Conservation (phyloP, 1,140 invertebrate species). For the Solenopsis invicta region DNA sequence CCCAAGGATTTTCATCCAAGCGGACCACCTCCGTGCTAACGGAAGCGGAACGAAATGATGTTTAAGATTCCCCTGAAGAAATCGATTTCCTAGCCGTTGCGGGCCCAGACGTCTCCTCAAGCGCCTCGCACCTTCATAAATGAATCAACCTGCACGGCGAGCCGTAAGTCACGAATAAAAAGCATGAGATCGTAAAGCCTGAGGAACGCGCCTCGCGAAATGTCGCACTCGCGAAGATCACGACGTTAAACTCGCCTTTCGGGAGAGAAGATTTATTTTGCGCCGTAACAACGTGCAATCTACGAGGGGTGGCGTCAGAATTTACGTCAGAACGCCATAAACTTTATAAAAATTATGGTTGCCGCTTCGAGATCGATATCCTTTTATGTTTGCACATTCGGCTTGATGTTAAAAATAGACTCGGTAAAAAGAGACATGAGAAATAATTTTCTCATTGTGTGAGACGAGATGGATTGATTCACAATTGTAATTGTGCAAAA, state of each 20-base stretch:
- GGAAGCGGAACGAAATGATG: constrained; percentile 64
- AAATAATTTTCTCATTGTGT: constrained; percentile 16
- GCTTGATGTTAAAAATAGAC: not conserved
- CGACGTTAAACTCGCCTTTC: constrained; percentile 50
- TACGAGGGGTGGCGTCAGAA: constrained; percentile 6
- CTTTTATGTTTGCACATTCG: not conserved
- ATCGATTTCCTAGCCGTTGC: constrained; percentile 70
- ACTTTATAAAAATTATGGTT: constrained; percentile 50
- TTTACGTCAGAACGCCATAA: constrained; percentile 32
- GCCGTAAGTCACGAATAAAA: constrained; percentile 71
- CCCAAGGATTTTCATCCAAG: not conserved
- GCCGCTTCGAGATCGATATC: constrained; percentile 23
- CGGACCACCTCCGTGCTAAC: constrained; percentile 3
- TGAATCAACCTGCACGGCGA: constrained; percentile 64
- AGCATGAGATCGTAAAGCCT: constrained; percentile 50
- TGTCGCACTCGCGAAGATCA: constrained; percentile 35
- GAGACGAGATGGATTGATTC: not conserved
- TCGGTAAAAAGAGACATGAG: not conserved
- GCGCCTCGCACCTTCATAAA: constrained; percentile 65
- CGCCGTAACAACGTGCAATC: constrained; percentile 32
- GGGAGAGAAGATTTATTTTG: constrained; percentile 48
- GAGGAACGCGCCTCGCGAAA: constrained; percentile 32
- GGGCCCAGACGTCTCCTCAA: constrained; percentile 52
- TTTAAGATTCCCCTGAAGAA: constrained; percentile 66
- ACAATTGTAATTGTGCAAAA: constrained; percentile 5